phyloP scores from a whole-genome alignment of 2,797 vertebrate species.

The Catamblyrhynchus diadema region DNA sequence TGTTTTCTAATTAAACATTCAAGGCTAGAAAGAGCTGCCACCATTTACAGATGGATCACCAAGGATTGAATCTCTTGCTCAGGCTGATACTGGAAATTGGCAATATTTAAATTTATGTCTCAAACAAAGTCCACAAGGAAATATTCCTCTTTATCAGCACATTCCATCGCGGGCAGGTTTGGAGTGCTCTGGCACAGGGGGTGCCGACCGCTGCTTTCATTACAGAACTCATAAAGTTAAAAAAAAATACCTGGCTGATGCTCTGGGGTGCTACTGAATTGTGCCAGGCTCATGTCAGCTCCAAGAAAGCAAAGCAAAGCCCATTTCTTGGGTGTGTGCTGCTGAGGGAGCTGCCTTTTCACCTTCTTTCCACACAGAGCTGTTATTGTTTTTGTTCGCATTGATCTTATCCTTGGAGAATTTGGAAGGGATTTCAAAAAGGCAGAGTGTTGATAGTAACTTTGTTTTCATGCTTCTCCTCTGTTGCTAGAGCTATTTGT shows the following conservation, averaged over 20 bases:
- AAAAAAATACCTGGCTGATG: not conserved
- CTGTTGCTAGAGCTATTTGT: constrained; percentile 17
- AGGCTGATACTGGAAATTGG: constrained; percentile 7
- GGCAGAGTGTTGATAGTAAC: constrained; percentile 22
- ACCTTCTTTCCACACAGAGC: constrained; percentile 40
- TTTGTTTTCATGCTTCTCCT: not conserved
- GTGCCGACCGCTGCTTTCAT: not conserved
- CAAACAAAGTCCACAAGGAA: not conserved
- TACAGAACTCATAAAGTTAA: not conserved
- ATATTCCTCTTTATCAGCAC: constrained; percentile 40
- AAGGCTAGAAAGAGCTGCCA: not conserved
- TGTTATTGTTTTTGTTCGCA: constrained; percentile 12
- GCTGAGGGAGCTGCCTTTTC: constrained; percentile 51
- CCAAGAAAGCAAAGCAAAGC: not conserved
- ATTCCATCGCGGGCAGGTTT: constrained; percentile 22
- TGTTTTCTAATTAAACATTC: not conserved
- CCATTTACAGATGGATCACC: not conserved
- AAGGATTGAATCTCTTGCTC: not conserved
- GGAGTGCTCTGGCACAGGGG: not conserved
- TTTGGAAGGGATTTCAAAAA: constrained; percentile 61
- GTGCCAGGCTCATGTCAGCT: not conserved
- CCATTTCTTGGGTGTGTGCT: not conserved
- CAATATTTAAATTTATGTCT: constrained; percentile 11
- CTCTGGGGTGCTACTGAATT: not conserved
- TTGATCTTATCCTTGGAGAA: constrained; percentile 61